These are phyloP conservation scores for Aleiodes leptofemur DNA, from an alignment of 2,888 invertebrate genomes.

Conservation along the genomic window DNA sequence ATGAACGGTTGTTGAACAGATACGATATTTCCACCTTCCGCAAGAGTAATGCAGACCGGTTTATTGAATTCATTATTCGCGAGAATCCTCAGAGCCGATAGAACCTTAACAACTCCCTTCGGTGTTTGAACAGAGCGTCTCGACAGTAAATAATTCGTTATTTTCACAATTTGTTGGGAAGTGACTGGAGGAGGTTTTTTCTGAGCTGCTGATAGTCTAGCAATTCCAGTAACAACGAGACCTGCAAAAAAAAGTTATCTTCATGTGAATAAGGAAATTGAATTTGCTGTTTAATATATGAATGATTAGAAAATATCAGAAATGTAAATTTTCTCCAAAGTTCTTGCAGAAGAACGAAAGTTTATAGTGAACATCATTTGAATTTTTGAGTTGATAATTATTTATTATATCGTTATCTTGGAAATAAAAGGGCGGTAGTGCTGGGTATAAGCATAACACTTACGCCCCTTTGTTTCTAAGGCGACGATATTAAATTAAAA, in stretches of 20 bases:
- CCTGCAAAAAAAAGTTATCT: conserved; percentile 69
- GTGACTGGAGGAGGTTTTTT: conserved; percentile 84
- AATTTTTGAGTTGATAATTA: background rate
- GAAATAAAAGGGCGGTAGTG: too few relatives aligned
- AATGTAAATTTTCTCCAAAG: conserved; percentile 55
- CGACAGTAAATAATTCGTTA: conserved; percentile 92
- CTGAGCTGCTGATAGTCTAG: conserved; percentile 79
- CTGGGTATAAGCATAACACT: too few relatives aligned
- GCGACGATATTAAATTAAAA: background rate
- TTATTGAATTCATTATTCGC: conserved; percentile 81
- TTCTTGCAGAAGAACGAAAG: conserved; percentile 65
- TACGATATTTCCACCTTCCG: conserved; percentile 85
- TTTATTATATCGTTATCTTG: too few relatives aligned
- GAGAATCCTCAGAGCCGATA: conserved; percentile 86
- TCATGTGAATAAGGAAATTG: conserved; percentile 4
- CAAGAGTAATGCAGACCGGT: conserved; percentile 90
- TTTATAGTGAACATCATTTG: conserved; percentile 58
- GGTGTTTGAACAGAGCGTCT: conserved; percentile 92
- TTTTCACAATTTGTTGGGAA: conserved; percentile 89
- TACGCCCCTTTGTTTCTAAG: too few relatives aligned
- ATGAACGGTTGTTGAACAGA: conserved; percentile 85
- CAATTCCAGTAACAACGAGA: conserved; percentile 80
- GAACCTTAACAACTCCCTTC: conserved; percentile 87
- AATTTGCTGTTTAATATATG: conserved; percentile 5
- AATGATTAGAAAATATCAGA: conserved; percentile 31